These are phyloP conservation scores for Pantherophis vulpinus DNA, from an alignment of 2,797 vertebrate genomes.

Conservation along the genomic window DNA sequence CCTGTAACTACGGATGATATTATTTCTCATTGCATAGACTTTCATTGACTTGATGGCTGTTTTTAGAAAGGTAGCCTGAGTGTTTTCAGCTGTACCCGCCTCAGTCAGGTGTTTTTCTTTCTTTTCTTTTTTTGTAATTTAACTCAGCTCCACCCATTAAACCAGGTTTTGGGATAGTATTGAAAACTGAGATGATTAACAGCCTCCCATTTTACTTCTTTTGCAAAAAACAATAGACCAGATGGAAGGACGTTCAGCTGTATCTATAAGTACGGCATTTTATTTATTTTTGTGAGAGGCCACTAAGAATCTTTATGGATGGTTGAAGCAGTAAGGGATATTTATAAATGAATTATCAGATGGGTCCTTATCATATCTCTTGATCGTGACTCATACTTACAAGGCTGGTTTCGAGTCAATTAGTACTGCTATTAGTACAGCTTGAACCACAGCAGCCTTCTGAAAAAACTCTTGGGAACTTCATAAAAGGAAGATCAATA, in stretches of 20 bases:
- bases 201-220: not conserved
- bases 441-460: not conserved
- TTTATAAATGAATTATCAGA: slow-evolving; percentile 23
- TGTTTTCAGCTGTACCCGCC: not conserved
- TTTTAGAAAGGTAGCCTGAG: not conserved
- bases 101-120: not conserved
- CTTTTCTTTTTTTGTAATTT: not conserved
- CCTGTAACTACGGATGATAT: not conserved
- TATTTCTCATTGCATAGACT: not conserved
- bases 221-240: not conserved
- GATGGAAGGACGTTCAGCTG: not conserved
- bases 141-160: not conserved
- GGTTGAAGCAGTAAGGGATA: not conserved
- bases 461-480: not conserved
- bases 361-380: not conserved
- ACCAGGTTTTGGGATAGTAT: not conserved
- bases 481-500: not conserved
- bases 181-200: not conserved
- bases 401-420: not conserved
- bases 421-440: not conserved
- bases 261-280: not conserved
- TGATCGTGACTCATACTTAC: not conserved
- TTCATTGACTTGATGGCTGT: not conserved
- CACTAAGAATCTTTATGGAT: not conserved
- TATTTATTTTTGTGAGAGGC: slow-evolving; percentile 10